These are phyloP conservation scores for Sturmia bella DNA, from an alignment of 2,888 invertebrate genomes.

Conservation along the genomic window DNA sequence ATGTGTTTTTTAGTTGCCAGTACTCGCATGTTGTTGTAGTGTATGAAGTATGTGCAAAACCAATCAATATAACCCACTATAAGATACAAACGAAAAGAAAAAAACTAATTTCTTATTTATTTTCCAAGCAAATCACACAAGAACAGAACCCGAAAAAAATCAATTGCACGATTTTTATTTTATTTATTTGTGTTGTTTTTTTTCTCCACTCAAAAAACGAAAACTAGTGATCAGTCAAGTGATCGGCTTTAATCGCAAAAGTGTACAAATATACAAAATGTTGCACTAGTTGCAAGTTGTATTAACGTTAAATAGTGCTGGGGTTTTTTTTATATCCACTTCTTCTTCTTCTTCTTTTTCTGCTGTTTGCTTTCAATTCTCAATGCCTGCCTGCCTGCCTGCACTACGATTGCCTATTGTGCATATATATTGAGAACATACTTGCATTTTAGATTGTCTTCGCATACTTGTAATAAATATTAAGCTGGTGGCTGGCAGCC, in stretches of 20 bases:
- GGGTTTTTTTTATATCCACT: constrained; percentile 3
- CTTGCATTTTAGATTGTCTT: constrained; percentile 20
- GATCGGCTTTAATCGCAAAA: constrained; percentile 63
- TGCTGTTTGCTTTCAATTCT: background rate
- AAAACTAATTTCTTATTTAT: constrained; percentile 59
- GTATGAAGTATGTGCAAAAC: constrained; percentile 43
- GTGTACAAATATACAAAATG: constrained; percentile 56
- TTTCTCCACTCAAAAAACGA: constrained; percentile 43
- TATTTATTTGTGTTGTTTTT: background rate
- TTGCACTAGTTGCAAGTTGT: constrained; percentile 66
- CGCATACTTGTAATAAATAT: constrained; percentile 52
- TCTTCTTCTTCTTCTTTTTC: background rate
- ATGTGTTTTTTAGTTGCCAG: background rate
- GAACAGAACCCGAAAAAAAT: constrained; percentile 9
- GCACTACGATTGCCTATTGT: constrained; percentile 18
- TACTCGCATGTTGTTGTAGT: constrained; percentile 13
- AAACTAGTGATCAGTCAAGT: constrained; percentile 68
- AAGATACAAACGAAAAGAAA: constrained; percentile 23
- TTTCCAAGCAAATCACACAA: constrained; percentile 42
- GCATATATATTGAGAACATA: constrained; percentile 42
- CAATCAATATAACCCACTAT: constrained; percentile 69
- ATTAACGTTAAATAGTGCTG: constrained; percentile 64
- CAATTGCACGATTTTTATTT: constrained; percentile 62
- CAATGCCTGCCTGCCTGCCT: too few species aligned
- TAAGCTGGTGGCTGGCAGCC: constrained; percentile 43